These are phyloP conservation scores for Berghia stephanieae DNA, from an alignment of 1,140 invertebrate species.

Conservation along the genomic window DNA sequence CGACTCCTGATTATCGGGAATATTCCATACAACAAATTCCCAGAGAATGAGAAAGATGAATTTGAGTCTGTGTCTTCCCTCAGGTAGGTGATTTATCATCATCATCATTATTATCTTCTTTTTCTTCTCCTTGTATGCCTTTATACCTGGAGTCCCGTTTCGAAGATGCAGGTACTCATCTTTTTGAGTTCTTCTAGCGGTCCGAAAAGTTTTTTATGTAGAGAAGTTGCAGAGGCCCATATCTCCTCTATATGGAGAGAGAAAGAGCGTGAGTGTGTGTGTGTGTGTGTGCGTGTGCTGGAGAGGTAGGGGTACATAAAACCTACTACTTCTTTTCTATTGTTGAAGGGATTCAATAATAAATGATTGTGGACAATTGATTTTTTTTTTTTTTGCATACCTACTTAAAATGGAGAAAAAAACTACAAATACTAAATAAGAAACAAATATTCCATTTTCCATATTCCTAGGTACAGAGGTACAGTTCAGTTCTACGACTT, in stretches of 20 bases:
- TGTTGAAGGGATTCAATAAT: too few relatives aligned
- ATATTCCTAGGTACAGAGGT: constrained; percentile 52
- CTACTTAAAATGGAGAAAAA: background rate
- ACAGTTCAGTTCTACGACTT: constrained; percentile 59
- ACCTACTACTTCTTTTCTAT: too few relatives aligned
- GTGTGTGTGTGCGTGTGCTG: too few relatives aligned
- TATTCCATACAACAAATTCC: constrained; percentile 48
- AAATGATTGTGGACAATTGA: too few relatives aligned
- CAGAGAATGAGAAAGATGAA: constrained; percentile 45
- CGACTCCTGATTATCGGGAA: constrained; percentile 51
- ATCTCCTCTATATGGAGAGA: background rate
- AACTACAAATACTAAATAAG: background rate
- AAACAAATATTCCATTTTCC: background rate
- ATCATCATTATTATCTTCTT: background rate
- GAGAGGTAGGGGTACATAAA: too few relatives aligned
- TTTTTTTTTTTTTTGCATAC: background rate
- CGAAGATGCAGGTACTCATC: background rate
- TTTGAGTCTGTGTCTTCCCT: constrained; percentile 48
- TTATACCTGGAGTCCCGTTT: background rate
- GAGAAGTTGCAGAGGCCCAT: background rate
- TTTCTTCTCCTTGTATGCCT: background rate
- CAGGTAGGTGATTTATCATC: constrained; percentile 38
- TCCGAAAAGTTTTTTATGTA: background rate
- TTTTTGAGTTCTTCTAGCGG: background rate
- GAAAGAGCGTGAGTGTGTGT: too few relatives aligned